A percentile compares a stretch with the other conserved stretches of the same genome.
Evolutionary conservation across 23 tunicate species (phyloP).

Genomic region (Clavelina lepadiformis): DNA sequence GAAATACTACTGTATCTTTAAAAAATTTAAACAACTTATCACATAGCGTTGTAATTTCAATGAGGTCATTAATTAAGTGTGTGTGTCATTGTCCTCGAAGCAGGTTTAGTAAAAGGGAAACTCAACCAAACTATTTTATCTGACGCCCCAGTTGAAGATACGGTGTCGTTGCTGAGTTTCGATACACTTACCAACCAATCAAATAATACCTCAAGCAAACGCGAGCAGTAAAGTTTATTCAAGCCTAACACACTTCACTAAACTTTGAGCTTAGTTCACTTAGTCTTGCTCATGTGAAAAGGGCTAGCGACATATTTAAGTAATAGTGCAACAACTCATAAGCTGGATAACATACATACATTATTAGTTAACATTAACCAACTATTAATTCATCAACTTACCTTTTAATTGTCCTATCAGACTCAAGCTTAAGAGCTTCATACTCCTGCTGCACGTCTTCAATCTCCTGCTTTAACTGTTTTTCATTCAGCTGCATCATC

Average conservation of each 20-base stretch:
- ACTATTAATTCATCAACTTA: neutral
- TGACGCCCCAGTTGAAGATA: no score
- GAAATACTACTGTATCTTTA: no score
- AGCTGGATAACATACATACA: neutral
- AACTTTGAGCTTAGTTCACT: no score
- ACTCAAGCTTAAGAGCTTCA: conserved; percentile 9
- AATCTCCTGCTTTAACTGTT: conserved; percentile 32
- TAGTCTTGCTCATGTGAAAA: neutral
- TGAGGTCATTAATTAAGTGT: no score
- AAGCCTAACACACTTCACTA: no score
- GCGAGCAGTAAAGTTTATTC: neutral
- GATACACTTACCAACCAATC: neutral
- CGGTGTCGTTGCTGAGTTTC: no score
- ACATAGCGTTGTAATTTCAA: no score
- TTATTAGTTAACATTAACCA: neutral
- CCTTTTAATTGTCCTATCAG: conserved; percentile 23
- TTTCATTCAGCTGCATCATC: conserved; percentile 28
- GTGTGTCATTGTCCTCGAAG: no score
- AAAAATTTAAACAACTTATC: no score
- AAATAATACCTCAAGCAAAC: conserved; percentile 16
- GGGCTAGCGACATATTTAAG: neutral
- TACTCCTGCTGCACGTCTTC: conserved; percentile 25
- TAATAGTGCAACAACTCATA: neutral
- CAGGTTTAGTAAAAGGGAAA: no score
- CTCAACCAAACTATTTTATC: no score